phyloP scores from a whole-genome alignment of 2,797 vertebrate species.

The Oreochromis mossambicus region DNA sequence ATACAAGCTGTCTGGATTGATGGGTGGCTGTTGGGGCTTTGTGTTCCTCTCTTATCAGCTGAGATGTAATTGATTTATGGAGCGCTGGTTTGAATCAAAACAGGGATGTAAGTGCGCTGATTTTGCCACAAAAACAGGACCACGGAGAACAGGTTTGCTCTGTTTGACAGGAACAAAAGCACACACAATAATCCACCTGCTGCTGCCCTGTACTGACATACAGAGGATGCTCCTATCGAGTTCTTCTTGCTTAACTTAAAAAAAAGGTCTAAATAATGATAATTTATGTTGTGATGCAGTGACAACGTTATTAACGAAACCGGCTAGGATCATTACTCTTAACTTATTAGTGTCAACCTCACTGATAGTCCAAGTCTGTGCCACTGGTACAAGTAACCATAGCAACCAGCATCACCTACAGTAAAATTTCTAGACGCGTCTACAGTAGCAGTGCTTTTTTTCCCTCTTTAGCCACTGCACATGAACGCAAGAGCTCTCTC shows the following conservation, averaged over 20 bases:
- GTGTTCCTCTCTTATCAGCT: slow-evolving; percentile 63
- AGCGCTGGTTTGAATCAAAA: slow-evolving; percentile 62
- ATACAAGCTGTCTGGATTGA: slow-evolving; percentile 46
- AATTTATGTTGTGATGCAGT: not conserved
- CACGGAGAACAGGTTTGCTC: slow-evolving; percentile 25
- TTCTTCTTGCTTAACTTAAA: not conserved
- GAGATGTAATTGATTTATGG: slow-evolving; percentile 72
- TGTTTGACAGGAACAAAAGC: slow-evolving; percentile 43
- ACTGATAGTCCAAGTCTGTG: slow-evolving; percentile 27
- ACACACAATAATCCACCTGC: slow-evolving; percentile 19
- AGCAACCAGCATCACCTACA: slow-evolving; percentile 60
- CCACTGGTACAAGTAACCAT: slow-evolving; percentile 57
- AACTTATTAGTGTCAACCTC: slow-evolving; percentile 33
- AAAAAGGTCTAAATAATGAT: not conserved
- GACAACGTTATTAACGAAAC: not conserved
- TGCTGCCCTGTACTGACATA: not conserved
- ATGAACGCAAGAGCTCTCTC: not conserved
- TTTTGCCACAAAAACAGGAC: slow-evolving; percentile 59
- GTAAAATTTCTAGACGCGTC: slow-evolving; percentile 45
- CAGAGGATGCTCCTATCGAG: not conserved
- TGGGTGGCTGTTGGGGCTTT: slow-evolving; percentile 43
- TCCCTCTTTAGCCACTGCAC: not conserved
- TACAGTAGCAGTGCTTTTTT: not conserved
- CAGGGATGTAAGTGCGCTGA: slow-evolving; percentile 50
- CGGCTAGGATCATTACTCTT: slow-evolving; percentile 20